Evolutionary conservation across 2,888 invertebrate species (phyloP), one percentile per base, ranked within the genome.

Genomic region (Phymatocera aterrima): DNA sequence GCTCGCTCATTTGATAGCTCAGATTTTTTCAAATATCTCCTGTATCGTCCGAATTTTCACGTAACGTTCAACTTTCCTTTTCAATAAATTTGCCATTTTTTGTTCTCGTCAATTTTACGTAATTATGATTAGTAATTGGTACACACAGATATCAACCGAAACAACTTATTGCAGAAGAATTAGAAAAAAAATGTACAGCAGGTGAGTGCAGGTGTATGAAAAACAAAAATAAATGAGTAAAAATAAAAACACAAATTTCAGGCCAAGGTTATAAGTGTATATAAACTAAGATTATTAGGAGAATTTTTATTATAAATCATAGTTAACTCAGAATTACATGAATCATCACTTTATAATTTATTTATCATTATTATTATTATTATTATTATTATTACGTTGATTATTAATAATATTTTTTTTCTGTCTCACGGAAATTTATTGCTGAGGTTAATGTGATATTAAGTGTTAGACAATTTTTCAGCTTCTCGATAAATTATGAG

Each of bases 391-490:
- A n/a, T n/a, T n/a, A n/a, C n/a, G n/a, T n/a, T n/a, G n/a, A n/a
- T n/a, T n/a, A n/a, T n/a, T n/a, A n/a, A n/a, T n/a, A n/a, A n/a
- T n/a, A n/a, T n/a, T n/a, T n/a, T 83, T 77, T 12, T 46, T 51
- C 6, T 60, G 68, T 12, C 46, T 54, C 24, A 10, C 37, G 43
- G 12, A 28, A 57, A 74, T 28, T 60, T 57, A 84, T 57, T 87
- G 15, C 37, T 86, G 86, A 48, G 85, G 86, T 78, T 81, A 31
- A 89, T 86, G 48, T 90, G n/a, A n/a, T 91, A 64, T 91, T 91
- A 34, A 88, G 82, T 79, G 90, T 90, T 68, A 83, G 81, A 37
- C 83, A 64, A 77, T 82, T 83, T 28, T 81, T 83, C 84, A 31
- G 85, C 85, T 77, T 84, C n/a, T n/a, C n/a, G n/a, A n/a, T n/a